Base-by-base conservation (phyloP, 2,888 invertebrate species). In the Antheraea yamamai region DNA sequence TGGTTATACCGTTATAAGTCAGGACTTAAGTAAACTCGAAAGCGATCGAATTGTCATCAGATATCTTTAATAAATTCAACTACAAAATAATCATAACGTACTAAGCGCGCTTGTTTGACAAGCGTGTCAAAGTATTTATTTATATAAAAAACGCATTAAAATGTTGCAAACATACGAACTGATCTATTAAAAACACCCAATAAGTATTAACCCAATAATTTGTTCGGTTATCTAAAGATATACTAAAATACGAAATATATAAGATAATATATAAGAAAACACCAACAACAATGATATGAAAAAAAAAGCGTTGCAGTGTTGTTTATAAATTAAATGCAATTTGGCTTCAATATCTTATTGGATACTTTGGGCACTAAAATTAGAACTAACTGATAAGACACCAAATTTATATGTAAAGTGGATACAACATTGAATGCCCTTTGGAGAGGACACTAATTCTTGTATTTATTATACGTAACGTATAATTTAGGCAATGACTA, bases 71-170 rank as follows among this genome's bases (percentile, higher is more conserved):
- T 68, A 73, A 75, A 70, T n/a, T 47, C 35, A 66, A 68, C 73
- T 73, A 75, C 18, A 58, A 73, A 73, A 72, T 74, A 75, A 72
- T 72, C 30, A 72, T 55, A 58, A 39, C 47, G 6, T 85, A 92
- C 90, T 89, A 90, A 91, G 90, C 89, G 92, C 91, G 87, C 94
- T 93, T 92, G 94, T 94, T 87, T 92, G 86, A 94, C 94, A 94
- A 94, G 94, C 93, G 88, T 87, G 84, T 83, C 90, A 91, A 90
- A 92, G 90, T 89, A 84, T 87, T 84, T 85, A n/a, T 68, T 70
- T 68, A 66, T 23, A 81, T 86, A 82, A 85, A 83, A 79, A 77
- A 82, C 76, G 84, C 81, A 52, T 52, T 73, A 55, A 58, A 23
- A 39, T 26, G 61, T 39, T 73, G 47, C 68, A 47, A 47, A 73